These are phyloP conservation scores for Antechinus flavipes DNA, from an alignment of 2,113 vertebrate species.

Conservation along the genomic window DNA sequence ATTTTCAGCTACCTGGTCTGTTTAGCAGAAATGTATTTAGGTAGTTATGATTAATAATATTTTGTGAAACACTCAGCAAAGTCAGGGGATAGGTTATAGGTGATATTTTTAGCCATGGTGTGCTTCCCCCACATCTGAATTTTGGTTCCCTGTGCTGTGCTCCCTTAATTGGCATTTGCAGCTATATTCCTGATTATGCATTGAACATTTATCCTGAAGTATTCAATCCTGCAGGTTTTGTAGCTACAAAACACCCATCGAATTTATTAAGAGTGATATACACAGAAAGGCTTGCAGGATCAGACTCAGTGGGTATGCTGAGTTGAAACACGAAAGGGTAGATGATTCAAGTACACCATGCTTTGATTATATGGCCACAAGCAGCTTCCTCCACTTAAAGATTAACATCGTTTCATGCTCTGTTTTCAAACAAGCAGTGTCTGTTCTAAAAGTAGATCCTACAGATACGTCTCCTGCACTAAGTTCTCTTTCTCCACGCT, in stretches of 20 bases:
- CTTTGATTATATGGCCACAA: conserved; percentile 50
- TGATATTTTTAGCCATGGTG: conserved; percentile 55
- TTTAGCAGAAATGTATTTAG: conserved; percentile 31
- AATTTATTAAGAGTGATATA: conserved; percentile 58
- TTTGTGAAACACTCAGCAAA: neutral
- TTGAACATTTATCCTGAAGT: conserved; percentile 59
- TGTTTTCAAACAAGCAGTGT: conserved; percentile 69
- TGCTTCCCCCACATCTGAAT: conserved; percentile 30
- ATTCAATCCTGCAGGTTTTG: conserved; percentile 59
- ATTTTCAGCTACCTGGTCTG: conserved; percentile 35
- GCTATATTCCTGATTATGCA: conserved; percentile 66
- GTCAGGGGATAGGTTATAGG: conserved; percentile 34
- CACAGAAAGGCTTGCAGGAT: neutral
- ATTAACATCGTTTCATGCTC: conserved; percentile 58
- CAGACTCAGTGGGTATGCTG: conserved; percentile 36
- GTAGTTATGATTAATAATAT: conserved; percentile 43
- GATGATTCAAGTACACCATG: conserved; percentile 44
- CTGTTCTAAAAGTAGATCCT: conserved; percentile 69
- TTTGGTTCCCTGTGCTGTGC: conserved; percentile 61
- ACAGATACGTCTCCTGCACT: conserved; percentile 14
- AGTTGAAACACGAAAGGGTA: conserved; percentile 57
- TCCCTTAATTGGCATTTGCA: conserved; percentile 64
- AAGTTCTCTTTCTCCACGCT: conserved; percentile 44
- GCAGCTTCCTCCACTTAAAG: conserved; percentile 45
- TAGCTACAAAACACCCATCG: conserved; percentile 61